Base-by-base conservation (phyloP, 2,797 vertebrate species). In the Danio aesculapii region DNA sequence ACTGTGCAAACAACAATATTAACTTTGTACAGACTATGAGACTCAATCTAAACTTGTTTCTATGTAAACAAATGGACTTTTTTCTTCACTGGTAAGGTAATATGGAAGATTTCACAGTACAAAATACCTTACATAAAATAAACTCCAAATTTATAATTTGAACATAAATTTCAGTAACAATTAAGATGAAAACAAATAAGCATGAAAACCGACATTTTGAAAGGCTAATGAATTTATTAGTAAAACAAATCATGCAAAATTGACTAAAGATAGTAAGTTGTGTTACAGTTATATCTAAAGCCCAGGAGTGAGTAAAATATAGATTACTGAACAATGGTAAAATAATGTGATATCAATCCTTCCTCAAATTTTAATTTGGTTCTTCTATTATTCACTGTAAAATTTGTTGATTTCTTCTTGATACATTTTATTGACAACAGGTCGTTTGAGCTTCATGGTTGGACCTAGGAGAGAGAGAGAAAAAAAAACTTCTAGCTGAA, bases 381-480 rank as follows among this genome's bases (percentile, higher is more conserved):
- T 17, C 14, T 63, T 53, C n/a, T 10, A 4, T 81, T 75, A 86
- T 82, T 72, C 91, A 1, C 63, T 67, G 39, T 95, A 95, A 71
- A 95, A 83, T 76, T 92, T 84, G 0, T 93, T 77, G 46, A 95
- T 95, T 79, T 85, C 89, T 17, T 93, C 91, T 87, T 93, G 88
- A 85, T 94, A 93, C 92, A 93, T 94, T 89, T 94, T 94, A 59
- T 90, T 84, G 52, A 95, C 94, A 46, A 94, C 88, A 10, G 93
- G 91, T 77, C 95, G 91, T 86, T 92, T 93, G 52, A 95, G 91
- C 84, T 95, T 95, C 94, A 95, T 87, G 77, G 95, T 95, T 44
- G 95, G 95, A 82, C 94, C 94, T 95, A 86, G 47, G 10, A 57
- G 58, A 57, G 30, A 19, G 57, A 73, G 10, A 73, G 6, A n/a